A percentile compares a stretch with the other conserved stretches of the same genome.
phyloP scores from a whole-genome alignment of 1,140 invertebrate species.

The Ceratoteleas bidentatus region DNA sequence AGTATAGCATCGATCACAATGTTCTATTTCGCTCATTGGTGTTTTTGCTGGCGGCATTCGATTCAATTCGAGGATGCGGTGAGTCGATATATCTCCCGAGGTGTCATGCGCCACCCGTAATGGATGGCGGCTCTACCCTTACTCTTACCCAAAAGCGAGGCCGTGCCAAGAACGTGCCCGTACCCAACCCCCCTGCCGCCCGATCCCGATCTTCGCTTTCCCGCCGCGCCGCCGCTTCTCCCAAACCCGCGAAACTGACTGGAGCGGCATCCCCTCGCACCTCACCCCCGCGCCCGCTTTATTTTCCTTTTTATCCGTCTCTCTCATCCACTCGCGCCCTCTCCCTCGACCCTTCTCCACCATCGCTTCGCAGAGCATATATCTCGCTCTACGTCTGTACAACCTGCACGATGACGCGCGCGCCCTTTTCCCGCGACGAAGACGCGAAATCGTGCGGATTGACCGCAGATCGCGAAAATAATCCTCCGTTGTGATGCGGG shows the following conservation, averaged over 20 bases:
- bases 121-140: conserved; percentile 80
- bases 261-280: conserved; percentile 25
- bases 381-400: conserved; percentile 27
- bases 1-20: conserved; percentile 79
- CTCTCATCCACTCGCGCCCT: conserved; percentile 15
- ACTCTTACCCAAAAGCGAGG: conserved; percentile 77
- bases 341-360: conserved; percentile 9
- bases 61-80: conserved; percentile 81
- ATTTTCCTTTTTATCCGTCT: conserved; percentile 13
- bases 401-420: conserved; percentile 49
- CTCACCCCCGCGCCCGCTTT: not conserved
- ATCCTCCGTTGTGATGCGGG: no score
- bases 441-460: conserved; percentile 39
- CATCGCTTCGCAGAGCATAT: conserved; percentile 17
- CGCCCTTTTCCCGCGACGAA: conserved; percentile 64
- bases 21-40: conserved; percentile 81
- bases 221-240: conserved; percentile 38
- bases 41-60: conserved; percentile 80
- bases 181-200: conserved; percentile 50
- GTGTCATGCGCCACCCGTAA: conserved; percentile 79
- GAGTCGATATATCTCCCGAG: conserved; percentile 80
- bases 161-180: conserved; percentile 79
- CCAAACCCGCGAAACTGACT: conserved; percentile 57
- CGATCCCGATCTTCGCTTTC: conserved; percentile 61
- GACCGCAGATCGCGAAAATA: no score